Base-by-base conservation (phyloP, 1,140 invertebrate species). In the Carcinoscorpius rotundicauda region DNA sequence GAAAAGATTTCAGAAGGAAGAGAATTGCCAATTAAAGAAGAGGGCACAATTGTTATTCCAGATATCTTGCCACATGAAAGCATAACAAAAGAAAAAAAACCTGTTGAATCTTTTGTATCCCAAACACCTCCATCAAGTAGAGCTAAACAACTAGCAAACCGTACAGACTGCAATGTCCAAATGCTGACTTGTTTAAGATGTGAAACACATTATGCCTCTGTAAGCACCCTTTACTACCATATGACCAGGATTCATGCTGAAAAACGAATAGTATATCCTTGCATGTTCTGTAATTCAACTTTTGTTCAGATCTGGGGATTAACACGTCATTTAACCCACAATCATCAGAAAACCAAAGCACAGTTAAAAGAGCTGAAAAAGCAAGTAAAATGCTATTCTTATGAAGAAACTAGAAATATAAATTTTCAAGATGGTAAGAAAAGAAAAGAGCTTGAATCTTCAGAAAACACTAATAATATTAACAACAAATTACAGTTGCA, bases 291-390 rank as follows among this genome's bases (percentile, higher is more conserved):
- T 67, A 70, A 71, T 6, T 71, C 71, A 49, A 68, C 62, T 1
- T 79, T 78, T 68, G 70, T 71, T 52, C 73, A 76, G 61, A 72
- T 78, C 51, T 76, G 70, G 69, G 73, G 75, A 5, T 68, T 76
- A 3, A 75, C 72, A 2, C 62, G 76, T 48, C 78, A 78, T 66
- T 59, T 78, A n/a, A 68, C 67, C 10, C 67, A 63, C 3, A 70
- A 68, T 52, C 77, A 78, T 68, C 71, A 76, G 9, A 76, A 77
- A 61, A 66, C 69, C 49, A 71, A 74, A 52, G 63, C 71, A 4
- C 72, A 78, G 60, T 70, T 77, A 4, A 70, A 75, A 48, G 72
- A 70, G 10, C 66, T 78, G 66, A 65, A 73, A 49, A 68, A 72
- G 49, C 70, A 66, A 55, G 65, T 78, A 11, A 64, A 69, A 65